Base-by-base conservation (phyloP, 2,113 vertebrate genomes). In the Euleptes europaea region DNA sequence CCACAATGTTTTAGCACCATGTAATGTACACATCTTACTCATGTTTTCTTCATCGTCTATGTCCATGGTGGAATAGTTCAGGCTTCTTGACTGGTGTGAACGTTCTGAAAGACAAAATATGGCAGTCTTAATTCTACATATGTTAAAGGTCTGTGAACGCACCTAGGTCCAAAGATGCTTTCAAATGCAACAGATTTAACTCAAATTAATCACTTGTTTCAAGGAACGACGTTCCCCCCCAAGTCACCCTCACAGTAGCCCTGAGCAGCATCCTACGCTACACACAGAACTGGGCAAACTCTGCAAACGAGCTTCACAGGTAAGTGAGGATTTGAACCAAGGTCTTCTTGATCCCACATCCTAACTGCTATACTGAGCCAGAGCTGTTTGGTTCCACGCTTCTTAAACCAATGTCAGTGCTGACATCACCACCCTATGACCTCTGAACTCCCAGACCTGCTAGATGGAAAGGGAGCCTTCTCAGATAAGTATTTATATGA, bases 31-130 rank as follows among this genome's bases (percentile, higher is more conserved):
- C 75, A 69, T 97, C 98, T 99, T 98, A 99, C 98, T 99, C 98
- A 99, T 98, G 91, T 98, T 99, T 96, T 98, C 98, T 94, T 99
- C 98, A 90, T 99, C 98, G 11, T 99, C 98, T 91, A 96, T 88
- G 87, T 99, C 98, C 98, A 99, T 98, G 91, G 95, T 92, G 93
- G 96, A 95, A 75, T 88, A 88, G 90, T 97, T 97, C 90, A 96
- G 97, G 91, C 87, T 96, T 89, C 96, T 96, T 92, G 96, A 94
- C 94, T 94, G 97, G 90, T 90, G 70, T 33, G 95, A 96, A 86
- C 96, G 96, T 95, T 97, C 98, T 99, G 97, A 49, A 96, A 97
- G 93, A 94, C 15, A 96, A 67, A 86, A 86, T 80, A 57, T 0
- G 7, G 1, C 15, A 84, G 38, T 72, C 65, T 93, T 67, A 84